Percentiles rank a stretch among this genome's conserved stretches.
Conservation (phyloP, 2,797 vertebrate genomes). For the Chrosomus eos region DNA sequence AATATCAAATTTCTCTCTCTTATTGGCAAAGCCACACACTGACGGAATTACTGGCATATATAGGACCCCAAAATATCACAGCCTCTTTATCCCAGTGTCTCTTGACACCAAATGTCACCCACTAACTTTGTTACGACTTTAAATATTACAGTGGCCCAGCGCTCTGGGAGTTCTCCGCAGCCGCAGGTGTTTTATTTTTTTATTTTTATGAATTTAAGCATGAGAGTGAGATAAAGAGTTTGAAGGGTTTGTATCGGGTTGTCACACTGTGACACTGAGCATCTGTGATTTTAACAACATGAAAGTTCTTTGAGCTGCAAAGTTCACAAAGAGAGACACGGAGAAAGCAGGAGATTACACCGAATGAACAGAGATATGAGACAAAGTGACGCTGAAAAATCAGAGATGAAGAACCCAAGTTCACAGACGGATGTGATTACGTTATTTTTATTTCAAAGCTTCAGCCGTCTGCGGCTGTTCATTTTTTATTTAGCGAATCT, state of each 20-base stretch:
- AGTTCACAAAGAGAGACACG: neutral
- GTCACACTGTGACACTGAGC: constrained; percentile 23
- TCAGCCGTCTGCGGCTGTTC: neutral
- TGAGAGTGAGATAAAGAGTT: constrained; percentile 4
- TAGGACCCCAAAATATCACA: constrained; percentile 58
- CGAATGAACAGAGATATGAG: constrained; percentile 30
- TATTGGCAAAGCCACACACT: constrained; percentile 77
- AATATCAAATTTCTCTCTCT: constrained; percentile 80
- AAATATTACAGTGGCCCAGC: constrained; percentile 42
- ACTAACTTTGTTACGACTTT: constrained; percentile 43
- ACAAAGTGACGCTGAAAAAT: neutral
- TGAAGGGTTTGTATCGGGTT: constrained; percentile 25
- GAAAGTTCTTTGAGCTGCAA: constrained; percentile 32
- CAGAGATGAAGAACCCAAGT: constrained; percentile 8
- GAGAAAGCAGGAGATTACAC: neutral
- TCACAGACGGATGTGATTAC: neutral
- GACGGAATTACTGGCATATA: constrained; percentile 59
- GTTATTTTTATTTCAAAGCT: constrained; percentile 15
- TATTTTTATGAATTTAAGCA: constrained; percentile 6
- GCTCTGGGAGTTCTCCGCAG: constrained; percentile 14
- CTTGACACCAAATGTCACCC: constrained; percentile 54
- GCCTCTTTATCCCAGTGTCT: constrained; percentile 49
- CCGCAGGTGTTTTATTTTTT: constrained; percentile 22
- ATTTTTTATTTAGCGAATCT: neutral
- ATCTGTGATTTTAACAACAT: constrained; percentile 45